A percentile compares a stretch with the other conserved stretches of the same genome.
Evolutionary conservation across 2,113 vertebrate genomes (phyloP).

Genomic region (Mesitornis unicolor): DNA sequence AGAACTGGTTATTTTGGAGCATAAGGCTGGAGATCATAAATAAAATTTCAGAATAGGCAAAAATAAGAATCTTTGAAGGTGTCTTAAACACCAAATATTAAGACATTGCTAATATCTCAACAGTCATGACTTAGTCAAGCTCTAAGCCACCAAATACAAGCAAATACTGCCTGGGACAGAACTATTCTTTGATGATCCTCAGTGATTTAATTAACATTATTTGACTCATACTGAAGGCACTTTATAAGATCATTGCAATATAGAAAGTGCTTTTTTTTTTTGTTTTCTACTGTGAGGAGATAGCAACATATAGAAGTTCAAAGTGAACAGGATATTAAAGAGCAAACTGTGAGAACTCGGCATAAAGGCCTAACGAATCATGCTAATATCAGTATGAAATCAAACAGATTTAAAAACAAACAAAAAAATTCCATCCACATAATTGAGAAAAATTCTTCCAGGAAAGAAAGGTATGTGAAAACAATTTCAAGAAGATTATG

Average conservation of each 20-base stretch:
- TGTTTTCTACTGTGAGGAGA: neutral
- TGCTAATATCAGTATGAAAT: neutral
- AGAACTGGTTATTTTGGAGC: neutral
- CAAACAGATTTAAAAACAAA: neutral
- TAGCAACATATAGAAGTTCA: neutral
- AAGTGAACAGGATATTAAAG: neutral
- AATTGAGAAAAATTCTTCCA: neutral
- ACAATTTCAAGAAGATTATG: neutral
- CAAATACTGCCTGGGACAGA: neutral
- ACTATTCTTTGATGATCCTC: neutral
- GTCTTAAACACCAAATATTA: neutral
- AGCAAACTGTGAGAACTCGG: neutral
- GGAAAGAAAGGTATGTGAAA: neutral
- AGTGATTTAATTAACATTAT: neutral
- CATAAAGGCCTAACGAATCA: neutral
- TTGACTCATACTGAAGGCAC: neutral
- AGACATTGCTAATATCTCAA: neutral
- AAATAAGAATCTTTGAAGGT: neutral
- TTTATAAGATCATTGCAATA: neutral
- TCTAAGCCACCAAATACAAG: neutral
- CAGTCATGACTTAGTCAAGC: neutral
- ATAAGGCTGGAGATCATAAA: neutral
- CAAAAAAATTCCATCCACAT: neutral
- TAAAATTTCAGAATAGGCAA: neutral
- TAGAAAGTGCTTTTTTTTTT: neutral